Evolutionary conservation across 1,140 invertebrate genomes (phyloP), one percentile per base, ranked within the genome.

Genomic region (Orchesella cincta): DNA sequence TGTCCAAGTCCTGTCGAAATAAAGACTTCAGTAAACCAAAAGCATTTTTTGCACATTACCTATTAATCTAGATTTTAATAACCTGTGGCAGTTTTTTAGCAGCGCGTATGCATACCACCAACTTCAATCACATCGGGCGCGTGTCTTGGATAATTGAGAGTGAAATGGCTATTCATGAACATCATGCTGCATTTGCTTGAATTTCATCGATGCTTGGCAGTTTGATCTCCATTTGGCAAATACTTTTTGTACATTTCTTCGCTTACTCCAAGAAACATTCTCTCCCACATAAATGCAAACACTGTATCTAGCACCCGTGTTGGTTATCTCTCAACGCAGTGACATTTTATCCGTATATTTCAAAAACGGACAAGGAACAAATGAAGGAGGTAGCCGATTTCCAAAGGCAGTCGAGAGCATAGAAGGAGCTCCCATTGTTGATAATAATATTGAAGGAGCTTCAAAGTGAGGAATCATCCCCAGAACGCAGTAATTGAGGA

Each of bases 71-170:
- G 26, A 8, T 57, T 57, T 12, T 57, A 26, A 14, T 57, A 5
- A 57, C 62, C 62, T 67, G 29, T 29, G 62, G 62, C 77, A 91
- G 81, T 18, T 86, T 84, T 77, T 90, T 88, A 0, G 88, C 80
- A 76, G 89, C 83, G 84, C 77, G 23, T 91, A 81, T 92, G 90
- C 79, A 91, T 87, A 0, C 91, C 91, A 23, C 89, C 90, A 33
- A 92, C 84, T 86, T 92, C 90, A n/a, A 91, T 88, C 1, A 91
- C 85, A 76, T 88, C 88, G 0, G 91, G 88, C 1, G 75, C 52
- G 0, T 80, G 80, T 34, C 76, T 28, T 18, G 79, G 78, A 18
- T 71, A 67, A 14, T 46, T 78, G 0, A 80, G 28, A 5, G 52
- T 73, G 23, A 80, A 72, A 73, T 83, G 81, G 29, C 51, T 73